Evolutionary conservation across 2,888 invertebrate genomes (phyloP).

Genomic region (Drosophila prolongata): DNA sequence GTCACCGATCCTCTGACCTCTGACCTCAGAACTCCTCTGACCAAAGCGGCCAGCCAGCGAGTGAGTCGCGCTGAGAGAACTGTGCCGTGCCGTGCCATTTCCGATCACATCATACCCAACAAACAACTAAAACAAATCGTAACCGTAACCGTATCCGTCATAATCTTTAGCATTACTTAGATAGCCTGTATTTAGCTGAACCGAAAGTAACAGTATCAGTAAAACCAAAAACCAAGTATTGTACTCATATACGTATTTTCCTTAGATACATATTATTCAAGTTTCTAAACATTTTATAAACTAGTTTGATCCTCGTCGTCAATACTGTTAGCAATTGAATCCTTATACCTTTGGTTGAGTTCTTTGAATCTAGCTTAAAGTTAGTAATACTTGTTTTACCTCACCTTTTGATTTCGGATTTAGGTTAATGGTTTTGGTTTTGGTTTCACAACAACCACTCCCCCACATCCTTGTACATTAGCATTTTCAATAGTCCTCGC

Average conservation of each 20-base stretch:
- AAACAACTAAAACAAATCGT: conserved; percentile 34
- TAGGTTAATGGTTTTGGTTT: conserved; percentile 35
- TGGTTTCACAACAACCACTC: conserved; percentile 25
- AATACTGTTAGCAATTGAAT: conserved; percentile 37
- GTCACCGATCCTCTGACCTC: conserved; percentile 27
- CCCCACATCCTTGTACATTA: conserved; percentile 40
- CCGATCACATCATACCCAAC: conserved; percentile 39
- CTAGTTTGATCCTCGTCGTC: conserved; percentile 43
- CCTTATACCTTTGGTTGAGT: conserved; percentile 30
- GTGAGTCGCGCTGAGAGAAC: conserved; percentile 17
- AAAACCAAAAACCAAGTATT: conserved; percentile 22
- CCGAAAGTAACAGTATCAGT: conserved; percentile 20
- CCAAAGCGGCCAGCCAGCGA: conserved; percentile 10
- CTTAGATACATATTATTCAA: conserved; percentile 33
- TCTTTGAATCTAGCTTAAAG: conserved; percentile 35
- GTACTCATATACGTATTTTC: conserved; percentile 25
- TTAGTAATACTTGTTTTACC: conserved; percentile 27
- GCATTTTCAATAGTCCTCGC: conserved; percentile 34
- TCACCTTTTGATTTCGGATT: conserved; percentile 23
- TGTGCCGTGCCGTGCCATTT: conserved; percentile 30
- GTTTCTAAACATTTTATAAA: conserved; percentile 33
- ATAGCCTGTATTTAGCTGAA: conserved; percentile 44
- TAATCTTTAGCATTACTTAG: conserved; percentile 38
- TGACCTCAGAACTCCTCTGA: conserved; percentile 17
- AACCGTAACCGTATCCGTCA: conserved; percentile 32